Conservation (phyloP, 64 coral and sea anemone genomes). For the Pocillopora verrucosa region DNA sequence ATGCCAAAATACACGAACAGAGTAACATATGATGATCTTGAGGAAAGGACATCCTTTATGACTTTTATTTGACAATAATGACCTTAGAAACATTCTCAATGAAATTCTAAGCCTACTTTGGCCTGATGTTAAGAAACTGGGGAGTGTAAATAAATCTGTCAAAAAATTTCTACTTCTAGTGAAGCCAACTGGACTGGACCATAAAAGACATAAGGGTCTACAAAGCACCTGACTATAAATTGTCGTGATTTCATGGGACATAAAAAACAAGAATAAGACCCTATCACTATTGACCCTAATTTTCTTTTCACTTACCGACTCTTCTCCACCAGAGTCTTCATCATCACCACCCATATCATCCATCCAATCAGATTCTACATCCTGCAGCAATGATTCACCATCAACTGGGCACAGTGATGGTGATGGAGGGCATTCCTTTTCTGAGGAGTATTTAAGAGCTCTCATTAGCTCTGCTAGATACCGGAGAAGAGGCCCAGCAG, state of each 20-base stretch:
- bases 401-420: constrained; percentile 55
- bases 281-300: neutral
- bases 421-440: constrained; percentile 69
- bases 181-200: too few species aligned
- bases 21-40: too few species aligned
- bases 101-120: too few species aligned
- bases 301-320: constrained; percentile 76
- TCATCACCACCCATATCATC: constrained; percentile 94
- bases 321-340: constrained; percentile 91
- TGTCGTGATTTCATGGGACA: too few species aligned
- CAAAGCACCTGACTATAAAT: too few species aligned
- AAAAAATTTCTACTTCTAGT: too few species aligned
- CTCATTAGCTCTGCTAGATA: constrained; percentile 86
- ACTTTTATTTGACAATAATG: too few species aligned
- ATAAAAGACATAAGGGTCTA: too few species aligned
- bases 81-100: too few species aligned
- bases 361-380: constrained; percentile 93
- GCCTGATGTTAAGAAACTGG: too few species aligned
- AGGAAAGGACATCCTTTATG: too few species aligned
- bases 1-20: too few species aligned
- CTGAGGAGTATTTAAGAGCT: constrained; percentile 77
- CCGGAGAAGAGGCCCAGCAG: constrained; percentile 72
- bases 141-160: neutral
- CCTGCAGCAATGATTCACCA: constrained; percentile 70
- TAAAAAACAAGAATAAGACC: neutral